phyloP scores from a whole-genome alignment of 2,888 invertebrate genomes.

The Habrosyne pyritoides region DNA sequence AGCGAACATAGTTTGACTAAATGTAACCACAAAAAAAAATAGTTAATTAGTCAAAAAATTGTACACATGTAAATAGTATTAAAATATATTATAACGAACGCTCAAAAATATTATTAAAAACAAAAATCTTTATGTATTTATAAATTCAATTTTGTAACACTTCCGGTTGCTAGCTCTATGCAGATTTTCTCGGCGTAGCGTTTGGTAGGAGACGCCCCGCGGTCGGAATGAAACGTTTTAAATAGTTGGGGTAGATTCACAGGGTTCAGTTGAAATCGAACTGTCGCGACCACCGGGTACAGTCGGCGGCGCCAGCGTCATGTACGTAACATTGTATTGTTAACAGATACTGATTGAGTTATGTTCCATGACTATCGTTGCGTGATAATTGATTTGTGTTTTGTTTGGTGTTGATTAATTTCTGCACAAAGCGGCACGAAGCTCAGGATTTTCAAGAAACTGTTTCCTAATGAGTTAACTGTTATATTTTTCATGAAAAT shows the following conservation, averaged over 20 bases:
- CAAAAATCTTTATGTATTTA: neutral
- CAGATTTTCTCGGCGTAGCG: slow-evolving; percentile 4
- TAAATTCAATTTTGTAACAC: slow-evolving; percentile 4
- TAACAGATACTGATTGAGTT: neutral
- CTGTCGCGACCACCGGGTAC: slow-evolving; percentile 48
- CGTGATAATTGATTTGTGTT: neutral
- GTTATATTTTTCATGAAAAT: no score
- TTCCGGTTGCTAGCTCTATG: slow-evolving; percentile 12
- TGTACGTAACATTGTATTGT: neutral
- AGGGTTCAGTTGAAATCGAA: slow-evolving; percentile 52
- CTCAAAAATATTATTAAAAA: neutral
- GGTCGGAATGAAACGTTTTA: slow-evolving; percentile 45
- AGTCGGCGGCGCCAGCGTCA: slow-evolving; percentile 21
- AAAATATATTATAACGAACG: no score
- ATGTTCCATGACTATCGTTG: neutral
- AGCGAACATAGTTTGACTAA: no score
- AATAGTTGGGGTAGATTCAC: slow-evolving; percentile 53
- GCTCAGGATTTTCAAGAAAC: neutral
- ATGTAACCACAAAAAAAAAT: neutral
- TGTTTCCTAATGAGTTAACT: neutral
- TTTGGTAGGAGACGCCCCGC: slow-evolving; percentile 48
- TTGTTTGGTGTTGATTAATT: neutral
- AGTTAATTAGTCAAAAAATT: no score
- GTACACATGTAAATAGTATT: neutral
- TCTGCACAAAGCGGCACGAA: neutral